Evolutionary conservation across 2,888 invertebrate species (phyloP).

Genomic region (Synanthedon vespiformis): DNA sequence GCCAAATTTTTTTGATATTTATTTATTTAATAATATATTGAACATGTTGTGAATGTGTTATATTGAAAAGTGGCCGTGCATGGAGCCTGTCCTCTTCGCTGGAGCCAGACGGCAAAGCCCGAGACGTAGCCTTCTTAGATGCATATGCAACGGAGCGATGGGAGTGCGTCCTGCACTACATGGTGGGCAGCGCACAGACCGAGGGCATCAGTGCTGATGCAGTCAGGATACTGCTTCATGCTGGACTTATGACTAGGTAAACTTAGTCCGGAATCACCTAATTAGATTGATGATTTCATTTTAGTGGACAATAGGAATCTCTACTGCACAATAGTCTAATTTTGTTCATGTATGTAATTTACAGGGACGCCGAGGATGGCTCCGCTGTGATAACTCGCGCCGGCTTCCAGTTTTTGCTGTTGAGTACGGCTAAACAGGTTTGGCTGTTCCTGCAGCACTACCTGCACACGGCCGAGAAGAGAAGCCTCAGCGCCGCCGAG

Average conservation of each 20-base stretch:
- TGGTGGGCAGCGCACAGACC: constrained; percentile 92
- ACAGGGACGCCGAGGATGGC: constrained; percentile 82
- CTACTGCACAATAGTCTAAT: too few species aligned
- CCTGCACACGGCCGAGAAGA: constrained; percentile 89
- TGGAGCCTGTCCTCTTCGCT: constrained; percentile 89
- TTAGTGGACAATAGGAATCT: too few species aligned
- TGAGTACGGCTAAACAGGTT: constrained; percentile 90
- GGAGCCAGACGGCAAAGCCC: constrained; percentile 87
- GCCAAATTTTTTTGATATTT: background rate
- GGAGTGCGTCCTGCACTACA: constrained; percentile 97
- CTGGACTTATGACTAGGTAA: constrained; percentile 91
- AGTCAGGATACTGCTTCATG: constrained; percentile 91
- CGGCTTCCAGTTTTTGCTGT: constrained; percentile 96
- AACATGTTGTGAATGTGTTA: constrained; percentile 3
- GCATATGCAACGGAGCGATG: constrained; percentile 92
- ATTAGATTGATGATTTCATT: too few species aligned
- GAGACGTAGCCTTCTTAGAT: constrained; percentile 89
- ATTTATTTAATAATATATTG: background rate
- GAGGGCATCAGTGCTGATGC: constrained; percentile 95
- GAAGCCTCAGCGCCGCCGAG: constrained; percentile 89
- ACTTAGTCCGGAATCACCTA: too few species aligned
- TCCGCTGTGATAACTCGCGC: constrained; percentile 91
- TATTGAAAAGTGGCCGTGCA: constrained; percentile 76
- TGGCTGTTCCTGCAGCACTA: constrained; percentile 97
- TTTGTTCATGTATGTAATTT: constrained; percentile 8